A percentile compares a stretch with the other conserved stretches of the same genome.
Evolutionary conservation across 2,888 invertebrate species (phyloP).

Genomic region (Xestobium rufovillosum): DNA sequence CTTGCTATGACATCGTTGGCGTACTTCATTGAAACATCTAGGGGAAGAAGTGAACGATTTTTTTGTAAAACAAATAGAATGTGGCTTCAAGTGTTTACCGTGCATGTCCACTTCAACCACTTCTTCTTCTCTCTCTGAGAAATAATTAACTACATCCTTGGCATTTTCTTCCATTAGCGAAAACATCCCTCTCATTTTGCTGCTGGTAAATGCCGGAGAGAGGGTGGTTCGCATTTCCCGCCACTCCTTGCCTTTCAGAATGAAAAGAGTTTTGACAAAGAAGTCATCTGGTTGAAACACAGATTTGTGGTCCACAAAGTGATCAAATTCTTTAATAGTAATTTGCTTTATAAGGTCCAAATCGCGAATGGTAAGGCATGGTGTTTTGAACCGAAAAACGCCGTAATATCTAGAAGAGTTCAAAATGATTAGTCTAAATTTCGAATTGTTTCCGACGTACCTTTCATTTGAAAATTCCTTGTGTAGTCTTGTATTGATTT

Average conservation of each 20-base stretch:
- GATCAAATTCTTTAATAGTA: constrained; percentile 52
- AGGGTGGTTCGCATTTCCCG: constrained; percentile 41
- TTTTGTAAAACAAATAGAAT: too few species aligned
- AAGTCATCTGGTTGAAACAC: constrained; percentile 30
- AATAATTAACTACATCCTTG: constrained; percentile 25
- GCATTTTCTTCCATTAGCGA: constrained; percentile 28
- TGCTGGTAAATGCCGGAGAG: constrained; percentile 38
- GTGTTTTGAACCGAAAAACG: constrained; percentile 30
- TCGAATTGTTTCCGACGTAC: too few species aligned
- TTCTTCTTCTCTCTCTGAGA: constrained; percentile 23
- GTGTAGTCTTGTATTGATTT: constrained; percentile 20
- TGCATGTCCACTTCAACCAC: constrained; percentile 26
- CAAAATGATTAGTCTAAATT: constrained; percentile 10
- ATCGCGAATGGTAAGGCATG: constrained; percentile 48
- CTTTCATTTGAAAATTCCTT: constrained; percentile 21
- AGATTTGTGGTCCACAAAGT: constrained; percentile 45
- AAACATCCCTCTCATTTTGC: constrained; percentile 38
- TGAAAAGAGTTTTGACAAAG: too few species aligned
- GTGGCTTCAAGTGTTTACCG: too few species aligned
- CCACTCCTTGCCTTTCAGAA: constrained; percentile 30
- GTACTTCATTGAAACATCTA: constrained; percentile 47
- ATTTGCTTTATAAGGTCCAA: constrained; percentile 53
- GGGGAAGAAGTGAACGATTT: too few species aligned
- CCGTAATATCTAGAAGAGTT: constrained; percentile 27
- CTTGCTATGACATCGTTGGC: constrained; percentile 55